Evolutionary conservation across 2,888 invertebrate genomes (phyloP), one percentile per base, ranked within the genome.

Genomic region (Chrysotoxum bicinctum): DNA sequence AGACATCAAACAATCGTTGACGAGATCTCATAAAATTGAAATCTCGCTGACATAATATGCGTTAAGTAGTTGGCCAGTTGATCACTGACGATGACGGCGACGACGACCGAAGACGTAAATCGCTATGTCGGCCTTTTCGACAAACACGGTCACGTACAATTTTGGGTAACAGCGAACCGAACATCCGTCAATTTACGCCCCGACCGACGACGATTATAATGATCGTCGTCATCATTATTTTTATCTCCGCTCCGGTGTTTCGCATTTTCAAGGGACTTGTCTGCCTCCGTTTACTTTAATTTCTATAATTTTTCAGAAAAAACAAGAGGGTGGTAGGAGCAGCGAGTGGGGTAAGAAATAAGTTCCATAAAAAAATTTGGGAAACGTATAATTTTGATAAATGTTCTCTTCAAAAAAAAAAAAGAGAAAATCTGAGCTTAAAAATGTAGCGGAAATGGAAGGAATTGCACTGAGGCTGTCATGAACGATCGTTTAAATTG

Each of bases 141-240:
- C 50, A 37, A 69, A 64, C 76, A 66, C 50, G 40, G 72, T 85
- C 85, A 85, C 84, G 84, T 85, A 66, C 69, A 35, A 45, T 80
- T 85, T 80, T 72, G 80, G 80, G 84, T 60, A 85, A 85, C 85
- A 81, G 73, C 81, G 30, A 60, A 72, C 68, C 26, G 75, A 76
- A 81, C 85, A 85, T 85, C 85, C 85, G 85, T 81, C 85, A 85
- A 85, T 85, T 85, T 85, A 81, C 85, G 85, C 85, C 84, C 84
- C 56, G 66, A 64, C 62, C 40, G 7, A 12, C 74, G 64, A 70
- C 66, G 69, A 75, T 54, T 43, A 70, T 85, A 76, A 81, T 73
- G 72, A 76, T 81, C 66, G 75, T 48, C 70, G 30, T 43, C 79
- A 56, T 50, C 6, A 66, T 66, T 35, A 66, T 66, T 48, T 19